These are phyloP conservation scores for Drosophila rhopaloa DNA, from an alignment of 1,140 invertebrate genomes.

Conservation along the genomic window DNA sequence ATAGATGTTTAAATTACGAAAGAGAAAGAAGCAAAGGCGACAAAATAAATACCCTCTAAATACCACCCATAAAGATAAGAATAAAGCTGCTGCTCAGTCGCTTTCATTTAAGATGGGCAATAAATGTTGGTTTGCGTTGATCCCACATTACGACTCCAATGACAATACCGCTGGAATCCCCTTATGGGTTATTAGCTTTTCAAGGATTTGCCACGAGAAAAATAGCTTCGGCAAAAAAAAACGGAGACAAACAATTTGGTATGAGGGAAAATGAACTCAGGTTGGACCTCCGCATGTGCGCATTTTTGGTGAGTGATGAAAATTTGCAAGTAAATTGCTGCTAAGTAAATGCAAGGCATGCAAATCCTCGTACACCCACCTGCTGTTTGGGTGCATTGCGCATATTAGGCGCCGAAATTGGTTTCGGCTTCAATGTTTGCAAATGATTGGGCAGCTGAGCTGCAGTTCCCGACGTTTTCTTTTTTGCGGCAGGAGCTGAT, in stretches of 20 bases:
- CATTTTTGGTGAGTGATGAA: conserved; percentile 21
- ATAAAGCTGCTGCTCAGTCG: conserved; percentile 37
- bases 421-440: conserved; percentile 87
- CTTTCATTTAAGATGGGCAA: conserved; percentile 67
- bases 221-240: neutral
- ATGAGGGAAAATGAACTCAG: neutral
- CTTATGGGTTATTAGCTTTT: conserved; percentile 83
- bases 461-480: conserved; percentile 21
- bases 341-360: conserved; percentile 82
- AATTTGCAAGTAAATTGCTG: conserved; percentile 79
- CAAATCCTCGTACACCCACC: conserved; percentile 60
- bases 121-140: conserved; percentile 79
- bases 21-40: conserved; percentile 24
- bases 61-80: neutral
- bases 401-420: conserved; percentile 71
- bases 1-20: no score
- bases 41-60: conserved; percentile 2
- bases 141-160: conserved; percentile 74
- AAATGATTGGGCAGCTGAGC: conserved; percentile 87
- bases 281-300: conserved; percentile 4
- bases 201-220: conserved; percentile 49
- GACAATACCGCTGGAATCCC: conserved; percentile 69
- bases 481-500: conserved; percentile 26
- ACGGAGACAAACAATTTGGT: neutral
- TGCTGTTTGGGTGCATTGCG: conserved; percentile 83